Conservation (phyloP, 2,888 invertebrate genomes). For the Aleiodes leptofemur region DNA sequence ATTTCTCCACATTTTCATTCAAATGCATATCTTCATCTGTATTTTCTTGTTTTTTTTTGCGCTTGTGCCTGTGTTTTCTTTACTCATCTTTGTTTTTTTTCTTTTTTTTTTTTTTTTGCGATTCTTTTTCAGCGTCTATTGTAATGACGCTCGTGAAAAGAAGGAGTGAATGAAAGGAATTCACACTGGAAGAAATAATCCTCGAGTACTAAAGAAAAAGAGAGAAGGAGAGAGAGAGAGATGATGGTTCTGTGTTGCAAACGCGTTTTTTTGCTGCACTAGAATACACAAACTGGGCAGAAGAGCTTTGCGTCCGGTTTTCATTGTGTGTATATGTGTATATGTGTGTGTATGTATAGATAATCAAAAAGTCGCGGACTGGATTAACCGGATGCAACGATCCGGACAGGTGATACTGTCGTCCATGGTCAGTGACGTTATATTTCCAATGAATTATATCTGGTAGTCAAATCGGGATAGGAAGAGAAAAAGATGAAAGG, state of each 20-base stretch:
- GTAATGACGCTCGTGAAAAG: too few species aligned
- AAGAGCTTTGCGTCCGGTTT: constrained; percentile 25
- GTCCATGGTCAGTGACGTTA: constrained; percentile 44
- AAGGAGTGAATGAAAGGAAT: too few species aligned
- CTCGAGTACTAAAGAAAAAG: too few species aligned
- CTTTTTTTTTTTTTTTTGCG: background rate
- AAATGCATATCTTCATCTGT: constrained; percentile 30
- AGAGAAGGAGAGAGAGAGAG: too few species aligned
- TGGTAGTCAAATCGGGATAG: background rate
- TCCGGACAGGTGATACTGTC: constrained; percentile 40
- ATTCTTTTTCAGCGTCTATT: constrained; percentile 8
- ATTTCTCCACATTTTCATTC: constrained; percentile 5
- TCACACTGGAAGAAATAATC: too few species aligned
- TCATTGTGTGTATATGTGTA: background rate
- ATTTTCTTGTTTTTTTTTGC: background rate
- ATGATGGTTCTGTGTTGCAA: too few species aligned
- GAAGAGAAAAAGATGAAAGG: background rate
- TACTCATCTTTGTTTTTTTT: background rate
- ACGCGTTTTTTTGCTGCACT: too few species aligned
- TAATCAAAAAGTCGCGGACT: constrained; percentile 40
- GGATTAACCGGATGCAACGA: constrained; percentile 46
- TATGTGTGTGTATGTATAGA: too few species aligned
- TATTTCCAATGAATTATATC: constrained; percentile 43
- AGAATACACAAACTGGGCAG: too few species aligned
- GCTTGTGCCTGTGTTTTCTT: constrained; percentile 7